A percentile compares a stretch with the other conserved stretches of the same genome.
Conservation (phyloP, 2,113 vertebrate genomes). For the Cyphomyrus discorhynchus region DNA sequence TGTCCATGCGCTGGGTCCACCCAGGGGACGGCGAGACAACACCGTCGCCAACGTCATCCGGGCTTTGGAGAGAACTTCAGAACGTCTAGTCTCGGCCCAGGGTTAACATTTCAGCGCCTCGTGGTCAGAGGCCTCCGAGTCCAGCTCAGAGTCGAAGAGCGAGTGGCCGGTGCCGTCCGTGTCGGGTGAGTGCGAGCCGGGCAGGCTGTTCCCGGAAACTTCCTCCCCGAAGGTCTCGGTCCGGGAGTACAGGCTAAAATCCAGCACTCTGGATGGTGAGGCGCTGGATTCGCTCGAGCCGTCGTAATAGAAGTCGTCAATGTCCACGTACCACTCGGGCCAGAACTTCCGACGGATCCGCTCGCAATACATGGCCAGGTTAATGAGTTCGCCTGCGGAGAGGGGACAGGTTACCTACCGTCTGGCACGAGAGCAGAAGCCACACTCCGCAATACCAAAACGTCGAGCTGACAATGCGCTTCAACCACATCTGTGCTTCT, state of each 20-base stretch:
- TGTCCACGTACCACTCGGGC: slow-evolving; percentile 93
- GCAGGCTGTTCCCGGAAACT: slow-evolving; percentile 66
- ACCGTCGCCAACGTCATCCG: background rate
- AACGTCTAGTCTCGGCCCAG: background rate
- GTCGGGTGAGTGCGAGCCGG: slow-evolving; percentile 73
- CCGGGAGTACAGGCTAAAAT: slow-evolving; percentile 87
- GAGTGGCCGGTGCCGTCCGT: slow-evolving; percentile 89
- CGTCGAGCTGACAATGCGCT: background rate
- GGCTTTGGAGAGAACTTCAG: background rate
- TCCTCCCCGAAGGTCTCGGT: slow-evolving; percentile 84
- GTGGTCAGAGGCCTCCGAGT: slow-evolving; percentile 84
- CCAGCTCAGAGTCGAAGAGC: slow-evolving; percentile 92
- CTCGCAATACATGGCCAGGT: slow-evolving; percentile 96
- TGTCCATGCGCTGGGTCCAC: background rate
- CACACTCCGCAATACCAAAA: background rate
- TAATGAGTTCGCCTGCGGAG: slow-evolving; percentile 85
- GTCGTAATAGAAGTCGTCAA: slow-evolving; percentile 77
- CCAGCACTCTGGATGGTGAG: slow-evolving; percentile 64
- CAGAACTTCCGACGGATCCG: slow-evolving; percentile 92
- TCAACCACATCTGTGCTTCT: background rate
- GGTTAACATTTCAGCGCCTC: slow-evolving; percentile 79
- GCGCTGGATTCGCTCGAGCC: slow-evolving; percentile 69
- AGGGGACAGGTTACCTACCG: background rate
- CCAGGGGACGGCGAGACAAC: background rate
- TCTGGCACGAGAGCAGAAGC: background rate